A percentile compares a stretch with the other conserved stretches of the same genome.
These are phyloP conservation scores for Columbina picui DNA, from an alignment of 2,113 vertebrate genomes.

Conservation along the genomic window DNA sequence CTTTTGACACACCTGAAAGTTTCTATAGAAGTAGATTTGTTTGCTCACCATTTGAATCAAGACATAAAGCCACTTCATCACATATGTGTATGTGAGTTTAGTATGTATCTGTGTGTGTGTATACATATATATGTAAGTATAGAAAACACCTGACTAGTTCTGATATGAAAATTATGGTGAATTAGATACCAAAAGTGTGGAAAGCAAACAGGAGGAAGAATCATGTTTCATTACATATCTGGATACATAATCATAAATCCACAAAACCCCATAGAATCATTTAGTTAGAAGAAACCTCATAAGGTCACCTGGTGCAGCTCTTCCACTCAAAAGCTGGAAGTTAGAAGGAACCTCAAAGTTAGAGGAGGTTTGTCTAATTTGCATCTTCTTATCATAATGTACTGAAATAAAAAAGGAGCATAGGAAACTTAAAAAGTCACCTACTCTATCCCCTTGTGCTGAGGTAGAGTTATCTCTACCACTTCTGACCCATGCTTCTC, in stretches of 20 bases:
- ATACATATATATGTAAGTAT: too few species aligned
- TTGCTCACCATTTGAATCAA: background rate
- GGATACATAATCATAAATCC: background rate
- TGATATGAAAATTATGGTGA: background rate
- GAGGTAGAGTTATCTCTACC: background rate
- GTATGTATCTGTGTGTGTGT: background rate
- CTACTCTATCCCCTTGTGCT: background rate
- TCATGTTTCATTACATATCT: background rate
- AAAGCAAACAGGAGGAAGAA: background rate
- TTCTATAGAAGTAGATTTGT: background rate
- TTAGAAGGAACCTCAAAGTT: background rate
- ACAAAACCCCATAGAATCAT: background rate
- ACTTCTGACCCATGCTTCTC: background rate
- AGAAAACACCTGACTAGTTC: background rate
- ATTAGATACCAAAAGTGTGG: background rate
- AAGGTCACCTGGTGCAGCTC: background rate
- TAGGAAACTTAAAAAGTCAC: background rate
- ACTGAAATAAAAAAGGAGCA: background rate
- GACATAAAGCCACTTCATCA: background rate
- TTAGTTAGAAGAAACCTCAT: background rate
- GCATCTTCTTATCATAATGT: background rate
- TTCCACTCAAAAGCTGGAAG: background rate
- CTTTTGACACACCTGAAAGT: background rate
- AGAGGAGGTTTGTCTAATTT: background rate
- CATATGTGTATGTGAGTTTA: fast-evolving